These are phyloP conservation scores for Pecten maximus DNA, from an alignment of 2,888 invertebrate species.

Conservation along the genomic window DNA sequence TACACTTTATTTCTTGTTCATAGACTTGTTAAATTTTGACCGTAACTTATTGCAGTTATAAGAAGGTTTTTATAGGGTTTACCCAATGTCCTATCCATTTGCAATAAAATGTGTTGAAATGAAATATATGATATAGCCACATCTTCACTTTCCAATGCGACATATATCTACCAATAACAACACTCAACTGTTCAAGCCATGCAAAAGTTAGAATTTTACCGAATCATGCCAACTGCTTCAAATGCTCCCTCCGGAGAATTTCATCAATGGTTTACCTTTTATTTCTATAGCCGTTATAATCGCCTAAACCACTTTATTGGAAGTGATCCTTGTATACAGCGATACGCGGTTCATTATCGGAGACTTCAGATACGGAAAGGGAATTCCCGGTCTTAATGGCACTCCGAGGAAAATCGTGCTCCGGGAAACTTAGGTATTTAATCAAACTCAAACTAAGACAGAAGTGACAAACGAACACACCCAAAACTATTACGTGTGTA, in stretches of 20 bases:
- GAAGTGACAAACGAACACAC: conserved; percentile 9
- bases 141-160: no score
- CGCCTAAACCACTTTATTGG: neutral
- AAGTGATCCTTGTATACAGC: neutral
- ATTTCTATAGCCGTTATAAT: neutral
- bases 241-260: neutral
- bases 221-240: no score
- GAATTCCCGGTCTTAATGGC: neutral
- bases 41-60: no score
- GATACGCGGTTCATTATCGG: conserved; percentile 14
- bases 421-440: conserved; percentile 26
- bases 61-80: no score
- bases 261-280: neutral
- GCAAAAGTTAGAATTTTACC: neutral
- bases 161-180: no score
- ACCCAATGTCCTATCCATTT: no score
- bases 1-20: no score
- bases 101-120: no score
- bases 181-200: neutral
- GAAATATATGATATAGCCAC: no score
- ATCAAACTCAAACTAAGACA: conserved; percentile 18
- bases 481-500: conserved; percentile 28
- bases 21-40: no score
- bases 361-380: conserved; percentile 4
- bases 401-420: neutral